Evolutionary conservation across 2,888 invertebrate species (phyloP).

Genomic region (Lucinisca nassula): DNA sequence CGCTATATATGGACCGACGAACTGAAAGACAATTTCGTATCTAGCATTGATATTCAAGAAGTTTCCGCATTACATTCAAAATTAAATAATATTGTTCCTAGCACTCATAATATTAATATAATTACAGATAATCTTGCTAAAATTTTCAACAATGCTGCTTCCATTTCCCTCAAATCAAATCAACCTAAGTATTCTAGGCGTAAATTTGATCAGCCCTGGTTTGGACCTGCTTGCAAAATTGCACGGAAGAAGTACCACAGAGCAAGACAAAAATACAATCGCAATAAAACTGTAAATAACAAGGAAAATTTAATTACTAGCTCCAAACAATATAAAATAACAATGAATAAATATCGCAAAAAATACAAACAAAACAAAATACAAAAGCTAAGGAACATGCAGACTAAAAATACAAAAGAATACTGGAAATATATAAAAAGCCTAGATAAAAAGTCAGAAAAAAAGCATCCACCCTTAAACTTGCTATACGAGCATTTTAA

Average conservation of each 20-base stretch:
- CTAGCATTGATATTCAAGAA: too few relatives aligned
- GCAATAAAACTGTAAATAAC: not conserved
- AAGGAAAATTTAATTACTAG: not conserved
- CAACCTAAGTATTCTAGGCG: too few relatives aligned
- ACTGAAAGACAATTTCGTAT: too few relatives aligned
- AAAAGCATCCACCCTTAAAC: too few relatives aligned
- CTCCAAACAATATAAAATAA: not conserved
- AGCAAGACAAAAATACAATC: not conserved
- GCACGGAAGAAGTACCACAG: not conserved
- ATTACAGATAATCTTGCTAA: too few relatives aligned
- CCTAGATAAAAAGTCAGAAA: not conserved
- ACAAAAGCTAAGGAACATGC: not conserved
- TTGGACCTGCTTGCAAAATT: not conserved
- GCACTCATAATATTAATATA: too few relatives aligned
- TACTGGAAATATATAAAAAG: not conserved
- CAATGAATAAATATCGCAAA: not conserved
- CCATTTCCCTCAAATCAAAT: too few relatives aligned
- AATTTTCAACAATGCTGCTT: too few relatives aligned
- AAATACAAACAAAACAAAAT: not conserved
- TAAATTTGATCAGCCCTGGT: not conserved
- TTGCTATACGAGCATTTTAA: too few relatives aligned
- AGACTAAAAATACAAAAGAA: not conserved
- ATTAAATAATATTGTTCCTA: too few relatives aligned
- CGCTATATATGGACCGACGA: too few relatives aligned
- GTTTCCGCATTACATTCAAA: too few relatives aligned